Conservation (phyloP, 2,888 invertebrate genomes). For the Tribolium freemani region DNA sequence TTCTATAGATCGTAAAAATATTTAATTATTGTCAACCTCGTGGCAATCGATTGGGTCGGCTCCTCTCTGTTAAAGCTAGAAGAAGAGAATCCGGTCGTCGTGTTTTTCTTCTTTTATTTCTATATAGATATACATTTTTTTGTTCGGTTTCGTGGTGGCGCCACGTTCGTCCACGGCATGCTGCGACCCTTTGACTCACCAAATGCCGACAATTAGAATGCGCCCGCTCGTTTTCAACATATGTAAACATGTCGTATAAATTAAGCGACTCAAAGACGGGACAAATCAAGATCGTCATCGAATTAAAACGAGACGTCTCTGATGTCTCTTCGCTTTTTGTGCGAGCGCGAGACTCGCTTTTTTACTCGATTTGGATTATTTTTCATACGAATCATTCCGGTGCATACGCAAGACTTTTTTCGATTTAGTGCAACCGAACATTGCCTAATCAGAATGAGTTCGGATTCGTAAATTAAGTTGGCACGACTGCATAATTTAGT, state of each 20-base stretch:
- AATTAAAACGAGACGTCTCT: constrained; percentile 41
- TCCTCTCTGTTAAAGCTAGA: not conserved
- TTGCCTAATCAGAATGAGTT: too few relatives aligned
- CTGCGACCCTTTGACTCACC: constrained; percentile 55
- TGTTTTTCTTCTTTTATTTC: constrained; percentile 17
- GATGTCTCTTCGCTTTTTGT: constrained; percentile 31
- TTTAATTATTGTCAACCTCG: not conserved
- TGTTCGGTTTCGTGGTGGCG: constrained; percentile 57
- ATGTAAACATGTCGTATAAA: constrained; percentile 67
- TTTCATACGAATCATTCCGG: not conserved
- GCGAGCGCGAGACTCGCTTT: not conserved
- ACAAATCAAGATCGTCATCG: constrained; percentile 54
- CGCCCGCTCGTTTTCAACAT: constrained; percentile 64
- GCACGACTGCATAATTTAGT: not conserved
- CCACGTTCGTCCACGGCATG: constrained; percentile 63
- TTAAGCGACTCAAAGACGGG: constrained; percentile 58
- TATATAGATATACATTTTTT: constrained; percentile 17
- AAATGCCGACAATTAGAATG: constrained; percentile 65
- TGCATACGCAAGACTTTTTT: not conserved
- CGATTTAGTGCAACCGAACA: too few relatives aligned
- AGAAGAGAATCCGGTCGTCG: constrained; percentile 7
- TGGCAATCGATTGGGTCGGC: not conserved
- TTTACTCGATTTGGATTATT: not conserved
- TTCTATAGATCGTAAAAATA: not conserved
- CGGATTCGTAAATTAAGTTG: too few relatives aligned